Evolutionary conservation across 37 sponge, comb jelly and placozoan species (phyloP).

Genomic region (Spongilla lacustris): DNA sequence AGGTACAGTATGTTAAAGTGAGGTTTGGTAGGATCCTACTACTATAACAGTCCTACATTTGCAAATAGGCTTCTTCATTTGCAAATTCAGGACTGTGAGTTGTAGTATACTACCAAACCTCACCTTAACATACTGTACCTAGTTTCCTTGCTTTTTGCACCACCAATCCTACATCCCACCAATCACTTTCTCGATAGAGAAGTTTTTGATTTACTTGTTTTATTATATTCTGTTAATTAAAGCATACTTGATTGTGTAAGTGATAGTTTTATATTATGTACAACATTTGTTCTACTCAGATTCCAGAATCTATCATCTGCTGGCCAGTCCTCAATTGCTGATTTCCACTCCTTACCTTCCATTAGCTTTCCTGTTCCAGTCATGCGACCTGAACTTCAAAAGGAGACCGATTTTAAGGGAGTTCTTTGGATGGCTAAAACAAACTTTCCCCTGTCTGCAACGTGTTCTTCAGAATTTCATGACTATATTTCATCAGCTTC

Average conservation of each 20-base stretch:
- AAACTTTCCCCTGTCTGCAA: not conserved
- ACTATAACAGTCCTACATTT: no score
- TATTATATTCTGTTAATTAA: not conserved
- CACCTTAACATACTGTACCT: no score
- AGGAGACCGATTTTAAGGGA: not conserved
- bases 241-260: not conserved
- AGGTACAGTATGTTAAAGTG: no score
- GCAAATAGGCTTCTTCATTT: no score
- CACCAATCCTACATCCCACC: no score
- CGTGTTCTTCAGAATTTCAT: not conserved
- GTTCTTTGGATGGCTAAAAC: not conserved
- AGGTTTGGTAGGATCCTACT: no score
- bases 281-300: not conserved
- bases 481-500: conserved; percentile 1
- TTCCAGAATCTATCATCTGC: not conserved
- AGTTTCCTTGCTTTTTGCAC: no score
- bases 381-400: not conserved
- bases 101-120: no score
- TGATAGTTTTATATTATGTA: not conserved
- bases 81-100: no score
- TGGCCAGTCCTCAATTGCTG: not conserved
- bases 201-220: no score
- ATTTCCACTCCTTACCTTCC: not conserved
- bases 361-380: not conserved
- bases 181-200: no score